phyloP scores from a whole-genome alignment of 1,140 invertebrate genomes.

The Pogonus chalceus region DNA sequence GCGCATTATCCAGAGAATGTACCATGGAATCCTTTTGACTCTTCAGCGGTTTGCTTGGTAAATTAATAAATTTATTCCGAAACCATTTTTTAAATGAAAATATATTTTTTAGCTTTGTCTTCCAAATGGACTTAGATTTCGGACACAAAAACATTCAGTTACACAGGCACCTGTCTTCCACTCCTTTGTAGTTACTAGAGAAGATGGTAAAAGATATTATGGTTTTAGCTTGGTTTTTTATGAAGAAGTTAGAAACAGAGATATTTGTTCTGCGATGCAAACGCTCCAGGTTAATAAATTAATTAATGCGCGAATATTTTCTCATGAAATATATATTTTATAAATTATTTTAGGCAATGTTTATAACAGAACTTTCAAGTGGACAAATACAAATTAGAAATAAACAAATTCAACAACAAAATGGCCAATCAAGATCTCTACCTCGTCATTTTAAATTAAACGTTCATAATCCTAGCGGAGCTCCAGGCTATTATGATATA shows the following conservation, averaged over 20 bases:
- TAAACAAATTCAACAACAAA: conserved; percentile 37
- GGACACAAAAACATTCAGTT: conserved; percentile 85
- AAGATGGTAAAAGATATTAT: conserved; percentile 89
- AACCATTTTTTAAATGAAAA: conserved; percentile 13
- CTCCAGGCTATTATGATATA: conserved; percentile 82
- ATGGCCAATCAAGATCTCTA: conserved; percentile 62
- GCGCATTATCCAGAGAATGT: conserved; percentile 92
- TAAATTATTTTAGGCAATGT: conserved; percentile 62
- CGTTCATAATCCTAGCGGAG: conserved; percentile 59
- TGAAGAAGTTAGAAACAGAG: conserved; percentile 84
- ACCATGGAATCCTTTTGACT: conserved; percentile 84
- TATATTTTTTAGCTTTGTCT: conserved; percentile 68
- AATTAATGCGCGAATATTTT: neutral
- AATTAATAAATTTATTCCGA: conserved; percentile 21
- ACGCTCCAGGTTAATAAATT: conserved; percentile 62
- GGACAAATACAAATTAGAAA: conserved; percentile 52
- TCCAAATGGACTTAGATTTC: conserved; percentile 85
- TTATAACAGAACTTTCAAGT: conserved; percentile 79
- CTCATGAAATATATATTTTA: conserved; percentile 15
- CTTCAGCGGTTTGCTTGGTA: conserved; percentile 90
- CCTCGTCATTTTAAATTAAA: conserved; percentile 81
- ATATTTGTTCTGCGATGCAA: conserved; percentile 90
- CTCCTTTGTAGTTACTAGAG: conserved; percentile 92
- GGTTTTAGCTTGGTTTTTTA: conserved; percentile 92
- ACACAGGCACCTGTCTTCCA: conserved; percentile 75